Percentiles rank a stretch among this genome's conserved stretches.
These are phyloP conservation scores for Xenentodon cancila DNA, from an alignment of 2,797 vertebrate genomes.

Conservation along the genomic window DNA sequence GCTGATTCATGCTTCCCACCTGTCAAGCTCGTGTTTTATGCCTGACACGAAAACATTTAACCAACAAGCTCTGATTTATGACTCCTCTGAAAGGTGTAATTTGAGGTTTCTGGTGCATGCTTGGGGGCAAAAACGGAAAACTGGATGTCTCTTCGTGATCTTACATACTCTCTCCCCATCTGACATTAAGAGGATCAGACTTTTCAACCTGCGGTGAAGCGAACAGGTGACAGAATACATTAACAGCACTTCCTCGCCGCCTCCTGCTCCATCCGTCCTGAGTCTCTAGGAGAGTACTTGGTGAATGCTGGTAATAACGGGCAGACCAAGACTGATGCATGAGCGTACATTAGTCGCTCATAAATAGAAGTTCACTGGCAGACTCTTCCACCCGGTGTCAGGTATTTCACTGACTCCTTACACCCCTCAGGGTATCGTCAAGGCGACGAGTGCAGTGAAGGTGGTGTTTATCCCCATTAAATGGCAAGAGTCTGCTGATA, in stretches of 20 bases:
- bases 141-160: constrained; percentile 42
- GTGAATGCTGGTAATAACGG: constrained; percentile 25
- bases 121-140: neutral
- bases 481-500: constrained; percentile 69
- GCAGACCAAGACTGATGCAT: constrained; percentile 38
- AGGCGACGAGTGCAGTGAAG: constrained; percentile 54
- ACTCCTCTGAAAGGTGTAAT: constrained; percentile 69
- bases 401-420: constrained; percentile 41
- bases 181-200: constrained; percentile 25
- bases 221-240: constrained; percentile 41
- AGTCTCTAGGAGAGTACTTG: constrained; percentile 24
- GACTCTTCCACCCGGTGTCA: constrained; percentile 34
- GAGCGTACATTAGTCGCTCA: constrained; percentile 60
- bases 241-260: constrained; percentile 26
- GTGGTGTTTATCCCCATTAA: constrained; percentile 61
- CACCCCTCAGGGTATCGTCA: constrained; percentile 39
- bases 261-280: constrained; percentile 36
- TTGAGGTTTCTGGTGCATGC: constrained; percentile 55
- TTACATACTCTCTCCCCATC: constrained; percentile 10
- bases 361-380: constrained; percentile 48
- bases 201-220: constrained; percentile 24
- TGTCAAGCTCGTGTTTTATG: constrained; percentile 59
- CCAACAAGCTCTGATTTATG: constrained; percentile 69
- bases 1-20: constrained; percentile 49
- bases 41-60: constrained; percentile 68